These are phyloP conservation scores for Crossocerus cetratus DNA, from an alignment of 2,888 invertebrate genomes.

Conservation along the genomic window DNA sequence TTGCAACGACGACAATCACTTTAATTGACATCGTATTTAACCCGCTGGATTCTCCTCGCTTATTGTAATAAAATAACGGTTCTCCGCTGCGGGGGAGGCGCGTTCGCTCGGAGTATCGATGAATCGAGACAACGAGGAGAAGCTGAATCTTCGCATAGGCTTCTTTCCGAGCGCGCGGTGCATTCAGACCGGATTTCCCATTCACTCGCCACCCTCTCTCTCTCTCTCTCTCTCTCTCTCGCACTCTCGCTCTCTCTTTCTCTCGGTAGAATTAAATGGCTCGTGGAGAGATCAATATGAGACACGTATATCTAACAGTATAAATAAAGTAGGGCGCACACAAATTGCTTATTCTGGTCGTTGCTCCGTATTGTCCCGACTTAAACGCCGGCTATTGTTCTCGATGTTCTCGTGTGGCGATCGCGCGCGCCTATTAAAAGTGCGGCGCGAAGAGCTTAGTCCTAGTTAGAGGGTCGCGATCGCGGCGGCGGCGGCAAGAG, in stretches of 20 bases:
- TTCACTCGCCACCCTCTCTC: neutral
- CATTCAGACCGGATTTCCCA: constrained; percentile 6
- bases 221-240: neutral
- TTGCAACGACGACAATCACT: constrained; percentile 11
- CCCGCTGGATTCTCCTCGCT: neutral
- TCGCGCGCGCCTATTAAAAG: neutral
- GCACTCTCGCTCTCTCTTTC: neutral
- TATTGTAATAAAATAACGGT: neutral
- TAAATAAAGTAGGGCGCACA: constrained; percentile 16
- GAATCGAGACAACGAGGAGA: neutral
- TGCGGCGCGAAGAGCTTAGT: neutral
- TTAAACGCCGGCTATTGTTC: neutral
- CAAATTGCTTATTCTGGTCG: constrained; percentile 7
- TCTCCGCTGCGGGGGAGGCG: neutral
- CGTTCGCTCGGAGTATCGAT: neutral
- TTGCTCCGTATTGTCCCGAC: neutral
- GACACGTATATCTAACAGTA: constrained; percentile 6
- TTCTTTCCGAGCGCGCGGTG: too few relatives aligned
- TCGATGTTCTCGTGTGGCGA: neutral
- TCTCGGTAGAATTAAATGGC: constrained; percentile 17
- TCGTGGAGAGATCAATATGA: constrained; percentile 29
- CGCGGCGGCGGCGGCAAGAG: too few relatives aligned
- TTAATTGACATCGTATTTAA: constrained; percentile 46
- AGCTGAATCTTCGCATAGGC: too few relatives aligned
- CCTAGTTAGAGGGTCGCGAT: neutral